A percentile compares a stretch with the other conserved stretches of the same genome.
These are phyloP conservation scores for Onthophagus sagittarius DNA, from an alignment of 2,888 invertebrate species.

Conservation along the genomic window DNA sequence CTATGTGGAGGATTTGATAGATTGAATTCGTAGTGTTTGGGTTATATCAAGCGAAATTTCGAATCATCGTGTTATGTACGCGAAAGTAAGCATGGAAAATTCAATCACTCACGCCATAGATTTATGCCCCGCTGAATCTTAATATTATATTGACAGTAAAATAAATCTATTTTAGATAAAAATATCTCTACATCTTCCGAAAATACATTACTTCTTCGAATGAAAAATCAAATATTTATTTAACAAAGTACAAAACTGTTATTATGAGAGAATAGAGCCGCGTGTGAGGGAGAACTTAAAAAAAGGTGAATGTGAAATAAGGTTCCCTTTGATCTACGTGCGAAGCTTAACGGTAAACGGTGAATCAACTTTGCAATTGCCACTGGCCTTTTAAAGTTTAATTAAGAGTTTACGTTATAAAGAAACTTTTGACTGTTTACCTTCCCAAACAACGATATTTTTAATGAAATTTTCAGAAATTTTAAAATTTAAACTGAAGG, in stretches of 20 bases:
- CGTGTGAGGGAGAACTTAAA: background rate
- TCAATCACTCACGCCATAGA: background rate
- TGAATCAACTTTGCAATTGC: background rate
- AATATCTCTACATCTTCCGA: background rate
- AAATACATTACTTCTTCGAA: background rate
- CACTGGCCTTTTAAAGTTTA: background rate
- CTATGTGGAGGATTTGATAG: background rate
- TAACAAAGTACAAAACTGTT: too few species aligned
- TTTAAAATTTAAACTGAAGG: too few species aligned
- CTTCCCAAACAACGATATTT: too few species aligned
- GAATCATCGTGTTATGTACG: background rate
- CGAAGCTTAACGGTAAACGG: background rate
- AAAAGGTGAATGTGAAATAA: background rate
- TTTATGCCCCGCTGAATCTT: background rate
- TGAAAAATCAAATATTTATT: too few species aligned
- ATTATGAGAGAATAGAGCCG: too few species aligned
- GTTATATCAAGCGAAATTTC: background rate
- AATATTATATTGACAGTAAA: background rate
- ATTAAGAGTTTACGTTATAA: background rate
- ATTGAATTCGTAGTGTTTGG: background rate
- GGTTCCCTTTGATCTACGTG: background rate
- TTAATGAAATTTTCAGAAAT: too few species aligned
- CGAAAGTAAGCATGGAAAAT: background rate
- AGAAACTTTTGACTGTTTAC: background rate
- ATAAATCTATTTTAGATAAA: background rate